A percentile compares a stretch with the other conserved stretches of the same genome.
Evolutionary conservation across 1,140 invertebrate species (phyloP).

Genomic region (Microplitis mediator): DNA sequence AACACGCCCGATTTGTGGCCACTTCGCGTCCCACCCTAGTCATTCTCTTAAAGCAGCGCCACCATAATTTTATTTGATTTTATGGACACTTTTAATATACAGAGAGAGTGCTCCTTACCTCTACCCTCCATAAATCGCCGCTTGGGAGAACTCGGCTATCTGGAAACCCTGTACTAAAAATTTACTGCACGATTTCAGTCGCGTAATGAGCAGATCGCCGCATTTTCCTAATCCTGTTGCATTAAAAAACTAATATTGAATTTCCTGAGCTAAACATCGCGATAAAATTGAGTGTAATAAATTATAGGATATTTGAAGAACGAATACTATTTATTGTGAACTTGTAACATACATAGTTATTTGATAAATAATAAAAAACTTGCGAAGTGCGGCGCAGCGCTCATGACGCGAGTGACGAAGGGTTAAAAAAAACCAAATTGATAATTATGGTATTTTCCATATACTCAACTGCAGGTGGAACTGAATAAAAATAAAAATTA

Average conservation of each 20-base stretch:
- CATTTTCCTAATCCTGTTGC: neutral
- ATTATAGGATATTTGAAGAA: constrained; percentile 9
- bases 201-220: neutral
- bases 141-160: neutral
- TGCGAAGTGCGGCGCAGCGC: neutral
- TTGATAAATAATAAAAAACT: neutral
- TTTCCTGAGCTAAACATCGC: neutral
- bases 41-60: too few species aligned
- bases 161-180: neutral
- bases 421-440: neutral
- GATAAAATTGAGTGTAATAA: neutral
- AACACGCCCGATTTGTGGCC: too few species aligned
- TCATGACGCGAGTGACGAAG: neutral
- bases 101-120: too few species aligned
- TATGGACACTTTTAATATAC: too few species aligned
- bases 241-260: neutral
- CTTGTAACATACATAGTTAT: neutral
- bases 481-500: too few species aligned
- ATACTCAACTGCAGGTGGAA: too few species aligned
- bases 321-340: neutral
- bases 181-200: neutral
- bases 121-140: too few species aligned
- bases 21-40: too few species aligned
- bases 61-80: too few species aligned
- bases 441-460: too few species aligned